phyloP scores from a whole-genome alignment of 2,113 vertebrate species.

The Rhea pennata region DNA sequence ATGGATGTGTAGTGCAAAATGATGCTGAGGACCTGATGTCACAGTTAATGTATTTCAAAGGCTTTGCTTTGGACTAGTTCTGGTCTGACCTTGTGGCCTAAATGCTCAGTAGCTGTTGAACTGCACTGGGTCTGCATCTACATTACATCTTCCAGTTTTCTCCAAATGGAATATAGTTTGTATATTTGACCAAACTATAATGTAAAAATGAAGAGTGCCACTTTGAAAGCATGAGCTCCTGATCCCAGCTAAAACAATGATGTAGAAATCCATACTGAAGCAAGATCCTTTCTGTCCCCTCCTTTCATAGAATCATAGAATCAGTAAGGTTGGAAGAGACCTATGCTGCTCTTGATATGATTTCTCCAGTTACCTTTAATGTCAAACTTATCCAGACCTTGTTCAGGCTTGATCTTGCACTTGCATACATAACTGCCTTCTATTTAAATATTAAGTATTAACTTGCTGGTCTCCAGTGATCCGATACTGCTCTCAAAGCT shows the following conservation, averaged over 20 bases:
- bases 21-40: accelerated
- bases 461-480: neutral
- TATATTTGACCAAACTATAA: accelerated
- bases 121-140: neutral
- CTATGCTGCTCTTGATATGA: neutral
- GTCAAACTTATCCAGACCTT: neutral
- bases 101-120: neutral
- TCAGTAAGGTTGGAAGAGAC: no score
- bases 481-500: neutral
- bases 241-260: neutral
- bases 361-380: neutral
- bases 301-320: no score
- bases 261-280: neutral
- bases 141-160: neutral
- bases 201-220: neutral
- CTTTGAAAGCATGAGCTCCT: neutral
- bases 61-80: neutral
- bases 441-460: neutral
- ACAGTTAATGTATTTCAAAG: neutral
- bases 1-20: neutral
- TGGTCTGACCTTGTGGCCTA: neutral
- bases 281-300: neutral
- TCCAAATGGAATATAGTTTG: neutral
- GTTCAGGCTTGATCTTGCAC: neutral
- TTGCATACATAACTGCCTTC: neutral